phyloP scores from a whole-genome alignment of 1,140 invertebrate genomes.

The Coenobita brevimanus region DNA sequence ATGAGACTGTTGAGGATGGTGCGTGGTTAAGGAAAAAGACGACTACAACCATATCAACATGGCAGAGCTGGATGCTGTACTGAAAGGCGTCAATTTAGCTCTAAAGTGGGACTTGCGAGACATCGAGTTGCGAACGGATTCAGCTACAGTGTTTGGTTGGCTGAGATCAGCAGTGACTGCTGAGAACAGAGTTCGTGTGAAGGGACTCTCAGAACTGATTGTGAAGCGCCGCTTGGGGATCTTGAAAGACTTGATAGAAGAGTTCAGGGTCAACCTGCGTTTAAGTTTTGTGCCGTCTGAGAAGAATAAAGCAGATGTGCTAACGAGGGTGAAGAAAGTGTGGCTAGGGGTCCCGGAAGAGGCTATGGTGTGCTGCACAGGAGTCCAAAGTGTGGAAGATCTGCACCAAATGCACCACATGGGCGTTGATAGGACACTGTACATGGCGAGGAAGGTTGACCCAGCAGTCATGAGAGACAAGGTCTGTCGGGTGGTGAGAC shows the following conservation, averaged over 20 bases:
- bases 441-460: not conserved
- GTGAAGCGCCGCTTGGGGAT: not conserved
- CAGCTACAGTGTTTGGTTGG: slow-evolving; percentile 7
- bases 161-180: not conserved
- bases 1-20: not conserved
- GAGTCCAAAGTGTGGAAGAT: not conserved
- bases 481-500: not conserved
- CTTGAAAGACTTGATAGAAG: not conserved
- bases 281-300: not conserved
- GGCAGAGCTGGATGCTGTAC: slow-evolving; percentile 1
- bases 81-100: slow-evolving; percentile 15
- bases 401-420: not conserved
- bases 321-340: not conserved
- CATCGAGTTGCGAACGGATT: not conserved
- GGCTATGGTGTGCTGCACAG: not conserved
- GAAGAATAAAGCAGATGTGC: not conserved
- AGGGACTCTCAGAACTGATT: slow-evolving; percentile 8
- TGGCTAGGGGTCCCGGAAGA: not conserved
- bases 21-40: slow-evolving; percentile 17
- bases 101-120: slow-evolving; percentile 11
- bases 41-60: slow-evolving; percentile 2
- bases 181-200: not conserved
- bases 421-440: not conserved
- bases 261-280: not conserved
- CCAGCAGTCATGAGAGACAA: not conserved